Evolutionary conservation across 2,888 invertebrate genomes (phyloP).

Genomic region (Phytoseiulus persimilis): DNA sequence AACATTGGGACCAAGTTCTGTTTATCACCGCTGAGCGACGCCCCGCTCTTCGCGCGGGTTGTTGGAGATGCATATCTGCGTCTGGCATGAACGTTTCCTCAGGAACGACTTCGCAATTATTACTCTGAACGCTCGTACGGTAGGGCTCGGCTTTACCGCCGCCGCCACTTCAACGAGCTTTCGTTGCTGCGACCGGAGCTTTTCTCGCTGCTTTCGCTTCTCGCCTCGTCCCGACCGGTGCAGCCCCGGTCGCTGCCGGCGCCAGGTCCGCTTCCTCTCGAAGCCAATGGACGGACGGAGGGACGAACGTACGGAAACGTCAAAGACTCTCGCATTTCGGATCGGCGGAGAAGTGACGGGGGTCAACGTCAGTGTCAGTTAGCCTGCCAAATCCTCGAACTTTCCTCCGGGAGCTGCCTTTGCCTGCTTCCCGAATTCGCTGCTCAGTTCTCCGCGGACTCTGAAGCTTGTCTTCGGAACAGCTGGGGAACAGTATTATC

Average conservation of each 20-base stretch:
- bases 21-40: not conserved
- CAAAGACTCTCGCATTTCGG: not conserved
- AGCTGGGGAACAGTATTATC: not conserved
- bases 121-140: not conserved
- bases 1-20: not conserved
- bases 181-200: not conserved
- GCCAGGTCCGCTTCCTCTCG: not conserved
- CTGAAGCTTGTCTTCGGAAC: not conserved
- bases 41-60: not conserved
- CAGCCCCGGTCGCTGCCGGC: not conserved
- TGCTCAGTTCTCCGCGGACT: not conserved
- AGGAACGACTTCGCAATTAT: not conserved
- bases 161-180: not conserved
- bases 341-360: not conserved
- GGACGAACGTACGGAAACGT: not conserved
- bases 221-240: not conserved
- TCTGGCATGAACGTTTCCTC: not conserved
- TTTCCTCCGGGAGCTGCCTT: not conserved
- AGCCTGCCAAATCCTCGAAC: not conserved
- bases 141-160: not conserved
- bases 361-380: not conserved
- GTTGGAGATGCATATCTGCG: not conserved
- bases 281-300: not conserved
- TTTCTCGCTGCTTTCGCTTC: not conserved
- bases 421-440: not conserved